phyloP scores from a whole-genome alignment of 2,888 invertebrate genomes.

The Parnassius mnemosyne region DNA sequence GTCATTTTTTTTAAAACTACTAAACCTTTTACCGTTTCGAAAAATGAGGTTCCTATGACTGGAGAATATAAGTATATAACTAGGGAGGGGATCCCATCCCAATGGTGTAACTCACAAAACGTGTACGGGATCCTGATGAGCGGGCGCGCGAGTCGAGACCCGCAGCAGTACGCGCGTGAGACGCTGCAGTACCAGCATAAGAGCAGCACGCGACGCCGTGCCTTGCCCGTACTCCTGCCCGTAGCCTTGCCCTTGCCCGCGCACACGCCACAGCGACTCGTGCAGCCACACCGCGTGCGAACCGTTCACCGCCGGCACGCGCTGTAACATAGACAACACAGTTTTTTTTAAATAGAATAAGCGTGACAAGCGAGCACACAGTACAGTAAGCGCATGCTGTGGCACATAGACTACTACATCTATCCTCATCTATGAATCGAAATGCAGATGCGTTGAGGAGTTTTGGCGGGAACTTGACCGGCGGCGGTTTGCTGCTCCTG shows the following conservation, averaged over 20 bases:
- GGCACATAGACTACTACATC: no score
- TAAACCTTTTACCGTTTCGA: no score
- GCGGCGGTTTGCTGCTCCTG: no score
- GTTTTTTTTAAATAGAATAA: no score
- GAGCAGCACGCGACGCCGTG: constrained; percentile 82
- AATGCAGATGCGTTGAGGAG: no score
- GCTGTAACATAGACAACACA: constrained; percentile 40
- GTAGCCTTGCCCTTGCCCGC: constrained; percentile 42
- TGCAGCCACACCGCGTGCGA: constrained; percentile 83
- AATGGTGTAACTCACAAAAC: constrained; percentile 49
- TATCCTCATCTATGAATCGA: no score
- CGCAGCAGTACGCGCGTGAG: constrained; percentile 89
- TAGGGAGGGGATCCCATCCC: not conserved
- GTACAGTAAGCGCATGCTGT: no score
- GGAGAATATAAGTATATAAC: not conserved
- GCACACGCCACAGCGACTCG: constrained; percentile 89
- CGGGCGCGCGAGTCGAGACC: constrained; percentile 71
- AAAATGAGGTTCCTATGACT: no score
- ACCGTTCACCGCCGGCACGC: constrained; percentile 67
- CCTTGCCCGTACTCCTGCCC: constrained; percentile 81
- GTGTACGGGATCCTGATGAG: constrained; percentile 50
- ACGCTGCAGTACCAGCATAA: constrained; percentile 96
- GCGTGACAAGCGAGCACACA: no score
- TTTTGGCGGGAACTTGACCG: no score
- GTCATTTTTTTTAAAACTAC: not conserved